Evolutionary conservation across 1,140 invertebrate species (phyloP).

Genomic region (Zaprionus davidi): DNA sequence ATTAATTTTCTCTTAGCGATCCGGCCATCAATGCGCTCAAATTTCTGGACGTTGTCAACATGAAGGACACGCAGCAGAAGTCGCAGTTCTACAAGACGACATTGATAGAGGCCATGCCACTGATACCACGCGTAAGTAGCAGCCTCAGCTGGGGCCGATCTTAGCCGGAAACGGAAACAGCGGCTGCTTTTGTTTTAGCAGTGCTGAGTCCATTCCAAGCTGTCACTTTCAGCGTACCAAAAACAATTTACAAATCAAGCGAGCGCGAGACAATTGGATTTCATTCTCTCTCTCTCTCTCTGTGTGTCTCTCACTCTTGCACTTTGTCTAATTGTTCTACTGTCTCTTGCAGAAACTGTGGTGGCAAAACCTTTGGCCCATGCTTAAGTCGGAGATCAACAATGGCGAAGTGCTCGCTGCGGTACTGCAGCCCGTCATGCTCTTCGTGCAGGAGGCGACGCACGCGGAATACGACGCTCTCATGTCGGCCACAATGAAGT

Average conservation of each 20-base stretch:
- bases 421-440: conserved; percentile 94
- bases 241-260: conserved; percentile 75
- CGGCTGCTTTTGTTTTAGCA: conserved; percentile 33
- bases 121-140: conserved; percentile 93
- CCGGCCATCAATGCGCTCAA: conserved; percentile 94
- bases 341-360: conserved; percentile 93
- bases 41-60: conserved; percentile 95
- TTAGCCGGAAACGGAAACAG: conserved; percentile 55
- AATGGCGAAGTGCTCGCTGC: conserved; percentile 94
- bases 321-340: conserved; percentile 16
- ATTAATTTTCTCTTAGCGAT: conserved; percentile 87
- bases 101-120: conserved; percentile 93
- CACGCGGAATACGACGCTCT: conserved; percentile 93
- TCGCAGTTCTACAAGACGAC: conserved; percentile 94
- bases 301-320: conserved; percentile 41
- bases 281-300: conserved; percentile 41
- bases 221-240: conserved; percentile 32
- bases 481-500: conserved; percentile 93
- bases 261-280: conserved; percentile 61
- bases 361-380: conserved; percentile 97
- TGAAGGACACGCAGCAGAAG: conserved; percentile 95
- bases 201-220: conserved; percentile 10
- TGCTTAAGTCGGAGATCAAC: conserved; percentile 93
- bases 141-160: neutral
- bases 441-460: conserved; percentile 93